Base-by-base conservation (phyloP, 2,113 vertebrate genomes). In the Isichthys henryi region DNA sequence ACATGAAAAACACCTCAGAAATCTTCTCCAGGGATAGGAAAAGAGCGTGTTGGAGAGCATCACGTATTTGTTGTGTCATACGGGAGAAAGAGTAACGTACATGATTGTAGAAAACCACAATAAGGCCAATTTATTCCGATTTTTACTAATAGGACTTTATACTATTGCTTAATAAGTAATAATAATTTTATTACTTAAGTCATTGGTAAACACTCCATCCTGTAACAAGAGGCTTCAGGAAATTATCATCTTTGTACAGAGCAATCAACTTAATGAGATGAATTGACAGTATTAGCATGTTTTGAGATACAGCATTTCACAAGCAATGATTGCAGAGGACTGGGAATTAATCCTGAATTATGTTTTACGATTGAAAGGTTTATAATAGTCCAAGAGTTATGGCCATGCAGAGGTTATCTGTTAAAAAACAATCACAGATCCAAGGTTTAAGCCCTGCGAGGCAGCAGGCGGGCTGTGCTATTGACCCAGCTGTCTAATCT, bases 141-240 rank as follows among this genome's bases (percentile, higher is more conserved):
- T 66, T 66, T 15, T 66, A 62, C 87, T 88, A 88, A 58, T 53
- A 53, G 10, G 50, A 87, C 49, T 53, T 87, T 87, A 56, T 87
- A 35, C 49, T 87, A 53, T 35, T 87, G 50, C 49, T 87, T 35
- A 87, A 49, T 87, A 85, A 86, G 27, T 86, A 86, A 86, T 86
- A 86, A 86, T 56, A 53, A 53, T 15, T 49, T 52, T 87, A 86
- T 49, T 86, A 86, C 45, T 86, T 49, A 86, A 50, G 83, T 86
- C 11, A 80, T 80, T 43, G 74, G 74, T 80, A 80, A 87, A 53
- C 49, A 87, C 50, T 87, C 48, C 13, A 35, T 87, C 53, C 50
- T 86, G 49, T 49, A 31, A 86, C 85, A 53, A 27, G 27, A 27
- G 27, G n/a, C 50, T 53, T 86, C 46, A 35, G 50, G 82, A 48